Evolutionary conservation across 64 coral and sea anemone species (phyloP), one percentile per base, ranked within the genome.

Genomic region (Montipora cactus): DNA sequence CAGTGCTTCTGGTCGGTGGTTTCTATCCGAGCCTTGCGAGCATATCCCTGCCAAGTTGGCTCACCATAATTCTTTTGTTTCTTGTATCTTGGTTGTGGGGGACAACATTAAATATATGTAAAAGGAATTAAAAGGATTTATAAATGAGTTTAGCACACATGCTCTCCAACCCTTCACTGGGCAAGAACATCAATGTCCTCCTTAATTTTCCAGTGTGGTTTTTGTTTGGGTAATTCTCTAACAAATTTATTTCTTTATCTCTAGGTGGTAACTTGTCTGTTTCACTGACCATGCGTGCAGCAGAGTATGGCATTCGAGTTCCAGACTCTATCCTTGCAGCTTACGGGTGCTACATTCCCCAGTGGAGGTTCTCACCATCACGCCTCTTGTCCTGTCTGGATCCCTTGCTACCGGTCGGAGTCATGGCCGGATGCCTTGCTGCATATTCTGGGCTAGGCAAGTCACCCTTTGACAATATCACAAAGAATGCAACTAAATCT

Each of bases 391-490:
- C 93, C 58, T 47, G 95, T 18, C 93, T 98, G 93, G 96, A 98
- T 66, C 96, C 96, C 6, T 74, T 98, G 1, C 48, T 98, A 6
- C 96, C 96, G 51, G 95, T 94, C 8, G 94, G 93, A 2, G 89
- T 98, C 22, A 75, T 98, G 23, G 94, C 78, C 44, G 94, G 87
- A 7, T 98, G 96, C 62, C 90, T 98, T 23, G 91, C 89, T 4
- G 92, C 96, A 4, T 98, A 98, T 55, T 87, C 96, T 47, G 96
- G 96, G n/a, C 44, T 98, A 7, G 96, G 89, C 22, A 98, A 80
- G 76, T 98, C 96, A 69, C 96, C 96, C 16, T 98, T 98, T 95
- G 96, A 98, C 44, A 94, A 98, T 74, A 93, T 94, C 48, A 98
- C 78, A 13, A 93, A 89, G 16, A 98, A 91, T 83, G 58, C 90